Evolutionary conservation across 2,797 vertebrate species (phyloP).

Genomic region (Acanthurus lineatus): DNA sequence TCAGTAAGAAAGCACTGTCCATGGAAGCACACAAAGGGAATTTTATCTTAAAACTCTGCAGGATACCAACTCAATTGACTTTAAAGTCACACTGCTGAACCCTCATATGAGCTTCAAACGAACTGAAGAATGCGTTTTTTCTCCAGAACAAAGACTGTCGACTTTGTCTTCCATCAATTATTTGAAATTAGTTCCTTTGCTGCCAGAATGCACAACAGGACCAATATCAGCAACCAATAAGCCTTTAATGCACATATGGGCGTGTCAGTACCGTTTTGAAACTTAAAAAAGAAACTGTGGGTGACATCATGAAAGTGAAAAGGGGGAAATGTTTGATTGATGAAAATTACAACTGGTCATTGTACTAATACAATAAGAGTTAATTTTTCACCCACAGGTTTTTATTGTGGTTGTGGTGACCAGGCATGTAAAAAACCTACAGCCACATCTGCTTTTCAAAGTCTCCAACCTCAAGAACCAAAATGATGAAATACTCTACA

Average conservation of each 20-base stretch:
- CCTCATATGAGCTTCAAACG: neutral
- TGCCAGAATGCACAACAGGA: neutral
- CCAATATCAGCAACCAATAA: neutral
- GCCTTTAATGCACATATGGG: neutral
- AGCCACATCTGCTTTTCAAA: conserved; percentile 47
- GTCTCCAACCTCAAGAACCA: conserved; percentile 34
- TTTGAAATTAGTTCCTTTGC: neutral
- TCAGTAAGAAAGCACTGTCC: neutral
- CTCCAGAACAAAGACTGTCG: neutral
- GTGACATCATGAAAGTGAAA: neutral
- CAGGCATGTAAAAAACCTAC: conserved; percentile 32
- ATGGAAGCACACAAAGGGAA: neutral
- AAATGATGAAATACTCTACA: conserved; percentile 34
- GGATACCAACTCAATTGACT: too few species aligned
- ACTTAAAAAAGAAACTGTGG: neutral
- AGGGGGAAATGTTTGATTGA: neutral
- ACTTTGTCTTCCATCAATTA: neutral
- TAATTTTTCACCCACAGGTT: conserved; percentile 5
- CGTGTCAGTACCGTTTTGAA: neutral
- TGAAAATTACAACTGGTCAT: neutral
- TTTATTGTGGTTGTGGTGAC: conserved; percentile 18
- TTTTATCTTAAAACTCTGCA: too few species aligned
- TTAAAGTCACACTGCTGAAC: neutral
- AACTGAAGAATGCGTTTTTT: neutral
- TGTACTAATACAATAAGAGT: conserved; percentile 5